Evolutionary conservation across 2,797 vertebrate genomes (phyloP), one percentile per base, ranked within the genome.

Genomic region (Sebastes hubbsi): DNA sequence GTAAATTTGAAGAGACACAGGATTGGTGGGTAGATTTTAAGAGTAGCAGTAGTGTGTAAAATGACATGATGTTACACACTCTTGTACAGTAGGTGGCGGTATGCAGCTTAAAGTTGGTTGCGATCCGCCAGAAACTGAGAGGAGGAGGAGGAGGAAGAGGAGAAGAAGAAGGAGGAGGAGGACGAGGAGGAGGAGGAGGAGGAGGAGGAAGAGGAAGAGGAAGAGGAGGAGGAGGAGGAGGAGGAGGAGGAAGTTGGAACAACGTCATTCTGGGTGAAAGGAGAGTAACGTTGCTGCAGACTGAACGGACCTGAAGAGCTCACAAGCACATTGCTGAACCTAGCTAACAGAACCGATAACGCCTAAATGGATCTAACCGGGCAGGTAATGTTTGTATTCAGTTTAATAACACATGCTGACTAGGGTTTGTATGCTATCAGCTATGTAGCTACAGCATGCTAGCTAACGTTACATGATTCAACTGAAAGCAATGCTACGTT

Each of bases 321-420:
- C 14, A 52, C 11, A n/a, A 6, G 27, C 2, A 13, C 5, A 7
- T n/a, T 22, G 13, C 27, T 34, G 10, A 38, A 0, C 4, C 1
- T 4, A 36, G 8, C 32, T 8, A 3, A 27, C 1, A 18, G 0
- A 77, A 29, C 34, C 16, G 5, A 32, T 2, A 4, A n/a, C 12
- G 18, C 32, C 14, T 0, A 38, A 72, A 94, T 94, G 94, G 92
- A 92, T 80, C 30, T 89, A 30, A 87, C 71, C 1, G 90, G 92
- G n/a, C 92, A 94, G 93, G 94, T 94, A 84, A 18, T 12, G 13
- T 25, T 30, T 59, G 5, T 20, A 61, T 3, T 10, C 1, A 8
- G 3, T 36, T 59, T 4, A 3, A 2, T 34, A 18, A 36, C 5
- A n/a, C 0, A 13, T 1, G 12, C 36, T 2, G 2, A 18, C 0